These are phyloP conservation scores for Troides aeacus DNA, from an alignment of 2,888 invertebrate genomes.

Conservation along the genomic window DNA sequence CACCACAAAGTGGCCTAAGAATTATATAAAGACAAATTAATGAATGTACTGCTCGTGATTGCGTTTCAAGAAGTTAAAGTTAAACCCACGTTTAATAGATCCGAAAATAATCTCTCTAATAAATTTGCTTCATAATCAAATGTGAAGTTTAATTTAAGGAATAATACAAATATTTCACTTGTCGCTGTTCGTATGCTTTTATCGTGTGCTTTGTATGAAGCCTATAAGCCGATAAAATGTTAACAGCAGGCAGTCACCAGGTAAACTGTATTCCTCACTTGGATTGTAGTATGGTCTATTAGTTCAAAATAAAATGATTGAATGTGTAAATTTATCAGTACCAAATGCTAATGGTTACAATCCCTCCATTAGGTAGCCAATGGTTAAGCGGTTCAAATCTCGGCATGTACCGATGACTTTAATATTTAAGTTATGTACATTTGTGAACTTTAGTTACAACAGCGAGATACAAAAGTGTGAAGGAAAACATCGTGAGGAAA, in stretches of 20 bases:
- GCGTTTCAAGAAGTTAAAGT: neutral
- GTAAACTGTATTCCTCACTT: conserved; percentile 39
- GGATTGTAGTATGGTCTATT: conserved; percentile 22
- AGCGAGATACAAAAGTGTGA: too few species aligned
- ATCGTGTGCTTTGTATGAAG: conserved; percentile 38
- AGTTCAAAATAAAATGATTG: neutral
- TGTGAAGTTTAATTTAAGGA: conserved; percentile 32
- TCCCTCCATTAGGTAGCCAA: too few species aligned
- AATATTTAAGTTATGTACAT: too few species aligned
- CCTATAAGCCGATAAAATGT: conserved; percentile 43
- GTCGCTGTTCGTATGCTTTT: conserved; percentile 38
- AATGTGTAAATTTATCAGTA: neutral
- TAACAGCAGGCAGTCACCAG: conserved; percentile 37
- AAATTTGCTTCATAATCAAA: neutral
- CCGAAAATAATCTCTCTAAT: too few species aligned
- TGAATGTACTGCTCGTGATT: neutral
- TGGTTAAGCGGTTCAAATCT: too few species aligned
- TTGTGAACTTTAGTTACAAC: too few species aligned
- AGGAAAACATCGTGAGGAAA: too few species aligned
- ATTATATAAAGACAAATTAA: neutral
- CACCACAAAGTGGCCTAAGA: neutral
- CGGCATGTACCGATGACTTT: too few species aligned
- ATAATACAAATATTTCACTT: conserved; percentile 37
- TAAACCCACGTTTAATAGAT: too few species aligned
- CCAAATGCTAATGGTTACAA: neutral